Conservation (phyloP, 2,797 vertebrate species). For the Valencia hispanica region DNA sequence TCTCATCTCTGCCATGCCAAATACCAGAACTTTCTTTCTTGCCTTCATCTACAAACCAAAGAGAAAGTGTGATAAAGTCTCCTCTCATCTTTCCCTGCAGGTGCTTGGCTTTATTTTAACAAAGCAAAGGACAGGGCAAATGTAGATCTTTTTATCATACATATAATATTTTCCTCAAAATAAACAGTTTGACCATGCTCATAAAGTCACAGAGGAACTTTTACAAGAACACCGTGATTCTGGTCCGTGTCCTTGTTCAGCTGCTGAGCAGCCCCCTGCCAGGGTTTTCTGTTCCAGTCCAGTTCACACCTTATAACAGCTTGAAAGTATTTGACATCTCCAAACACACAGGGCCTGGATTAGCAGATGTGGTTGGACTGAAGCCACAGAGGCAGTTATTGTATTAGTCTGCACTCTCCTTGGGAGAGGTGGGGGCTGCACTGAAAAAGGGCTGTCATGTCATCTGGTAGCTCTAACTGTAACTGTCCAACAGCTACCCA, state of each 20-base stretch:
- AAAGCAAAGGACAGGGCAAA: slow-evolving; percentile 27
- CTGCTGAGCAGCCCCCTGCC: slow-evolving; percentile 64
- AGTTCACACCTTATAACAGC: slow-evolving; percentile 81
- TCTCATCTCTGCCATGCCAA: slow-evolving; percentile 63
- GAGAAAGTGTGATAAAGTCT: slow-evolving; percentile 46
- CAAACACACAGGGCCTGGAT: slow-evolving; percentile 68
- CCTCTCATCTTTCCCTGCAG: slow-evolving; percentile 64
- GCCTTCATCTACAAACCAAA: slow-evolving; percentile 50
- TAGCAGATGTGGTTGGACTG: slow-evolving; percentile 76
- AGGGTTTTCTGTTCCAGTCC: slow-evolving; percentile 78
- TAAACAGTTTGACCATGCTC: slow-evolving; percentile 48
- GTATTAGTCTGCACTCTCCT: slow-evolving; percentile 57
- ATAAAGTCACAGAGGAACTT: slow-evolving; percentile 53
- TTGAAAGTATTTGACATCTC: slow-evolving; percentile 83
- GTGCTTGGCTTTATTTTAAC: slow-evolving; percentile 59
- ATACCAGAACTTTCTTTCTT: slow-evolving; percentile 66
- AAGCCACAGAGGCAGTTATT: slow-evolving; percentile 76
- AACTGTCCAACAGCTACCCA: slow-evolving; percentile 46
- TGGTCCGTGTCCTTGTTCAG: slow-evolving; percentile 69
- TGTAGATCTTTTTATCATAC: slow-evolving; percentile 37
- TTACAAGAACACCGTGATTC: slow-evolving; percentile 55
- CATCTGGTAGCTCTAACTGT: slow-evolving; percentile 55
- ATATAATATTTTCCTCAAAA: slow-evolving; percentile 49
- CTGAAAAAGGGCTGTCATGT: slow-evolving; percentile 61
- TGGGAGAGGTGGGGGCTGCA: slow-evolving; percentile 29